Evolutionary conservation across 2,888 invertebrate genomes (phyloP).

Genomic region (Agriotes lineatus): DNA sequence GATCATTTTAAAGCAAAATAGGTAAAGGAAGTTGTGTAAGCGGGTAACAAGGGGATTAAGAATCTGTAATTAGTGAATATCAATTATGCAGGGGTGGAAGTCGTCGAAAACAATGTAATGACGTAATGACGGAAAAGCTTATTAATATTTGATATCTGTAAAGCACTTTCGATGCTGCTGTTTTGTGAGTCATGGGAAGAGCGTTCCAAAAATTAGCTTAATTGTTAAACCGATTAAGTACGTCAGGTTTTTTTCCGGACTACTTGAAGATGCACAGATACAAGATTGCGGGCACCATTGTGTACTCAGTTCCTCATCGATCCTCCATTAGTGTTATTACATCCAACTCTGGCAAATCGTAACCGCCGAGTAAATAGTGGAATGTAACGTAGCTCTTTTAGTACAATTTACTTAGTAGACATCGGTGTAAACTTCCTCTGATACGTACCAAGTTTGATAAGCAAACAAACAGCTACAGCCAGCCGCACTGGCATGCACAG

Average conservation of each 20-base stretch:
- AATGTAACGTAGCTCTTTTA: background rate
- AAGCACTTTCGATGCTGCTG: conserved; percentile 21
- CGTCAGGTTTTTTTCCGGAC: background rate
- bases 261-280: conserved; percentile 1
- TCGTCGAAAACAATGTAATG: conserved; percentile 25
- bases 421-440: conserved; percentile 2
- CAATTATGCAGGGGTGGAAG: conserved; percentile 23
- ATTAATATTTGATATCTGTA: conserved; percentile 21
- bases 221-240: conserved; percentile 17
- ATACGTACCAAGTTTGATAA: conserved; percentile 15
- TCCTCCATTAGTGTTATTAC: conserved; percentile 12
- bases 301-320: conserved; percentile 18
- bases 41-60: conserved; percentile 18
- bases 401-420: background rate
- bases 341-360: background rate
- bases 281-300: background rate
- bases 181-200: background rate
- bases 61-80: conserved; percentile 25
- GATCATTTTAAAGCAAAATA: conserved; percentile 3
- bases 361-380: background rate
- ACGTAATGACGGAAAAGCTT: conserved; percentile 19
- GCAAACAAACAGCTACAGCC: conserved; percentile 15
- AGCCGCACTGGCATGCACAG: conserved; percentile 13
- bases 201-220: conserved; percentile 18
- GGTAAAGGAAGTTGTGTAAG: background rate